Conservation (phyloP, 2,113 vertebrate species). For the Zosterops hypoxanthus region DNA sequence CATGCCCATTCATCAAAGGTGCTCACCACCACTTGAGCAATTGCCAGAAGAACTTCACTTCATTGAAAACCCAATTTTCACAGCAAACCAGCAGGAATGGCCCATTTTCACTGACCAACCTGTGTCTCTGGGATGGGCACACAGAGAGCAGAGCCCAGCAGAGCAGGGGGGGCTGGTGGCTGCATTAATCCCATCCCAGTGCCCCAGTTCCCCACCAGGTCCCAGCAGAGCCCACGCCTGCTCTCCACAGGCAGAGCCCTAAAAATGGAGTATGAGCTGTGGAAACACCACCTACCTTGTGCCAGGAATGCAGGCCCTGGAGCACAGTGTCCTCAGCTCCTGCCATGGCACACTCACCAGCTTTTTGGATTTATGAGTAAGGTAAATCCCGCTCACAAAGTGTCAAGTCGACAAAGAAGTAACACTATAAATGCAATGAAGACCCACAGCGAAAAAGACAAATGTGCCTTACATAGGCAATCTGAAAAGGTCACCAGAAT, state of each 20-base stretch:
- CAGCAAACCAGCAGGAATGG: fast-evolving
- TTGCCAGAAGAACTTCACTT: not conserved
- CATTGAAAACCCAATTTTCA: not conserved
- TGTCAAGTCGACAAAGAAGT: not conserved
- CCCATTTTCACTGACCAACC: not conserved
- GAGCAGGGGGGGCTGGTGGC: not conserved
- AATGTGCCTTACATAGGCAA: not conserved
- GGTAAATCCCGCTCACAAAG: not conserved
- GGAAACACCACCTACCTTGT: not conserved
- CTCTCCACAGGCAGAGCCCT: not conserved
- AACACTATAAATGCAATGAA: not conserved
- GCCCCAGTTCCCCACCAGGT: fast-evolving
- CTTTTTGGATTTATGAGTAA: not conserved
- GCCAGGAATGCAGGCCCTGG: not conserved
- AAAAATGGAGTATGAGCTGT: not conserved
- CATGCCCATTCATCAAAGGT: not conserved
- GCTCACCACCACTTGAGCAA: not conserved
- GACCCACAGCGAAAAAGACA: not conserved
- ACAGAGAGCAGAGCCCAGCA: not conserved
- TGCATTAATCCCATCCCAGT: not conserved
- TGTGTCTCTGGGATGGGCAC: not conserved
- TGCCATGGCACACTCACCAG: not conserved
- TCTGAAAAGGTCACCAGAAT: constrained; percentile 9
- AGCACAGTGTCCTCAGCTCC: not conserved
- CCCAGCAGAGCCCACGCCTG: not conserved